Base-by-base conservation (phyloP, 2,888 invertebrate species). In the Pyrochroa serraticornis region DNA sequence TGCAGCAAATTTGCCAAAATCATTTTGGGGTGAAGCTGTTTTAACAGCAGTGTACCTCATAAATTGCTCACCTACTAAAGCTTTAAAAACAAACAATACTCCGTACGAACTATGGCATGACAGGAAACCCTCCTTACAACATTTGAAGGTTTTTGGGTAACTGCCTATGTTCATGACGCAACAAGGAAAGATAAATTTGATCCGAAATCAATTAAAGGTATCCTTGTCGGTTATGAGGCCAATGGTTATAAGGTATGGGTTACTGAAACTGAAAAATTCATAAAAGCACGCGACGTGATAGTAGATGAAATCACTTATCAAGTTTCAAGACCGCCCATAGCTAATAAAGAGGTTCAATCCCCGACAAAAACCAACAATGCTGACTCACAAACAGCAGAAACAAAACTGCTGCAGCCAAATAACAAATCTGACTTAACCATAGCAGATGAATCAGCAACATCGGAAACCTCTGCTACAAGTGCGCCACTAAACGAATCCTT, bases 161-260 rank as follows among this genome's bases (percentile, higher is more conserved):
- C 72, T 1, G 71, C 67, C 22, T 75, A 68, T 60, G 60, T 72
- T n/a, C 71, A 72, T 65, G 68, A 71, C 63, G 75, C 75, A 71
- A 64, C 56, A 30, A 61, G 60, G 58, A 67, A 69, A 56, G 53
- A 52, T 3, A 74, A 75, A 64, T 71, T 74, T 64, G 73, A 76
- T 61, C 60, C 68, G 38, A 76, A 73, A 60, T 75, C 75, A 49
- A 68, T 60, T 63, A 75, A 76, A 69, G 72, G 66, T 30, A 71
- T 73, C 56, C 47, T 76, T 10, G 66, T 71, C 12, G 73, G 71
- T 5, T 74, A 71, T 65, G 70, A 66, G 64, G 62, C 68, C 58
- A 74, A 73, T 62, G 72, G 72, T 12, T 75, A 75, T 67, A 75
- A 71, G 63, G 63, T 75, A 44, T 74, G 62, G 64, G 65, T 71